phyloP scores from a whole-genome alignment of 2,113 vertebrate genomes.

The Muntiacus muntjak region DNA sequence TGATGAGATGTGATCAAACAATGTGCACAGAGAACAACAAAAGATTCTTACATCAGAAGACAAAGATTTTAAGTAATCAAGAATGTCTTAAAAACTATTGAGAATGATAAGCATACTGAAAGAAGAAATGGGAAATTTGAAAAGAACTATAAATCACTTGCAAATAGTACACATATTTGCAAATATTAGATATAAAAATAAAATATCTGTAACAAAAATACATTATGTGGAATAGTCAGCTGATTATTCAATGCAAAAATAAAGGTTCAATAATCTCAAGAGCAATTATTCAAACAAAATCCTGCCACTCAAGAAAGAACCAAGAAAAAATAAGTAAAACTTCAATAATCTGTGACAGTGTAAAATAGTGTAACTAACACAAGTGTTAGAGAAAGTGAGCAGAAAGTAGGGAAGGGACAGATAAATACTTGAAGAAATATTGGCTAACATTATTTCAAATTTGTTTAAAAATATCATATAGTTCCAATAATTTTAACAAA shows the following conservation, averaged over 20 bases:
- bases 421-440: background rate
- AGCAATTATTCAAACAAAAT: background rate
- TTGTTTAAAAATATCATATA: background rate
- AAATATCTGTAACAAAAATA: background rate
- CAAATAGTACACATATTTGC: background rate
- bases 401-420: background rate
- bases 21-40: background rate
- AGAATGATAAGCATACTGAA: background rate
- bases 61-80: background rate
- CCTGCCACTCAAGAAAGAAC: background rate
- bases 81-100: background rate
- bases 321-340: background rate
- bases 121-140: background rate
- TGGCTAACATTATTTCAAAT: background rate
- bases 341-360: background rate
- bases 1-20: background rate
- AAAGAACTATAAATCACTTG: background rate
- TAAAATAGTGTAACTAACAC: background rate
- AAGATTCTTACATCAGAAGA: background rate
- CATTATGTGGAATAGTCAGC: background rate
- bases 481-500: background rate
- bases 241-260: background rate
- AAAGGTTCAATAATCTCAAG: background rate
- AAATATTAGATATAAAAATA: background rate
- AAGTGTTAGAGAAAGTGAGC: background rate